Evolutionary conservation across 2,797 vertebrate genomes (phyloP).

Genomic region (Eidolon dupreanum): DNA sequence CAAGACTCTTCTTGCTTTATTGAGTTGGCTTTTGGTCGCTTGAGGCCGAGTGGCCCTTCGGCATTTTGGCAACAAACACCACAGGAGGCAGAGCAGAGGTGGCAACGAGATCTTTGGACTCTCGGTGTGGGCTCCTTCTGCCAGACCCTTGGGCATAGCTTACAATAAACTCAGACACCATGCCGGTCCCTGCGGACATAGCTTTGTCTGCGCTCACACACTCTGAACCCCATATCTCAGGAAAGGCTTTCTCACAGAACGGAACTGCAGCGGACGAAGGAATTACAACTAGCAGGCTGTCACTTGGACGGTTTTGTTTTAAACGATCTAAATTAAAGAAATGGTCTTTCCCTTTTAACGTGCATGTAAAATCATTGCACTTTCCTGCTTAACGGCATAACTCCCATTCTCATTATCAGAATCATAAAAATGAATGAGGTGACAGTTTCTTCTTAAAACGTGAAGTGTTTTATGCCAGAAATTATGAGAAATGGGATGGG

Average conservation of each 20-base stretch:
- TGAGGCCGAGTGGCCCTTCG: neutral
- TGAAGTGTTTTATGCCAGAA: constrained; percentile 80
- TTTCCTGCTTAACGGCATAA: constrained; percentile 80
- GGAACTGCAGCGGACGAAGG: constrained; percentile 57
- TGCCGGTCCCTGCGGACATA: neutral
- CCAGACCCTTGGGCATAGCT: accelerated
- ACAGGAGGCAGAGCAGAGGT: accelerated
- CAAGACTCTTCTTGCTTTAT: neutral
- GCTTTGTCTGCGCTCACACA: neutral
- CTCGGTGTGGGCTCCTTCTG: too few species aligned
- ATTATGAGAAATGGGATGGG: constrained; percentile 78
- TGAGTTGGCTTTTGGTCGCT: neutral
- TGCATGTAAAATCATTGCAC: constrained; percentile 73
- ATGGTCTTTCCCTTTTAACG: constrained; percentile 74
- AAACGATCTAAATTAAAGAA: constrained; percentile 83
- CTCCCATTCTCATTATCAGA: constrained; percentile 83
- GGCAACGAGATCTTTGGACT: accelerated
- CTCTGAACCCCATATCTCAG: neutral
- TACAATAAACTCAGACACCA: accelerated
- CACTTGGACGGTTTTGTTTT: constrained; percentile 83
- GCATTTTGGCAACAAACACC: neutral
- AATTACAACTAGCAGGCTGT: constrained; percentile 81
- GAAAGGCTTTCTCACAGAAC: constrained; percentile 51
- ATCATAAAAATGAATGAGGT: constrained; percentile 82
- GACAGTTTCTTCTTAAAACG: constrained; percentile 82